These are phyloP conservation scores for Drosophila pseudoobscura DNA, from an alignment of 1,140 invertebrate genomes.

Conservation along the genomic window DNA sequence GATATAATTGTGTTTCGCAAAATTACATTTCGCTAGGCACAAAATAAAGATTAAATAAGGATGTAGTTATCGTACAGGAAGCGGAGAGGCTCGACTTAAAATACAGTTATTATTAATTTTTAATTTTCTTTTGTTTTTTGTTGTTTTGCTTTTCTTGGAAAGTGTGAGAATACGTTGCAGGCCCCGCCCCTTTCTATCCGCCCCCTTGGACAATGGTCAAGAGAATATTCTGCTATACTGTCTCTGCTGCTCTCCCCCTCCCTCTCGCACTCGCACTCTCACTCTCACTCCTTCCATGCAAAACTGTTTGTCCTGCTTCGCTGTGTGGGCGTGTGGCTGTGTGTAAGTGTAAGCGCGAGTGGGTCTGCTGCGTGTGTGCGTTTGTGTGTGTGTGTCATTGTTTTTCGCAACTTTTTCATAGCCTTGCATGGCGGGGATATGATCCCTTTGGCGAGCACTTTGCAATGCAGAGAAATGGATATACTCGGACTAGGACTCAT, in stretches of 20 bases:
- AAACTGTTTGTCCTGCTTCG: constrained; percentile 39
- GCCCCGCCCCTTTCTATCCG: not conserved
- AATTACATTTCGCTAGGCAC: no score
- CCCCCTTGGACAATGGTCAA: constrained; percentile 14
- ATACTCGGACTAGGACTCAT: no score
- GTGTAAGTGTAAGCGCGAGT: constrained; percentile 19
- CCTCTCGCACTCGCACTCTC: no score
- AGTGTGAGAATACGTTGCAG: constrained; percentile 12
- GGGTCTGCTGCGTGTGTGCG: constrained; percentile 16
- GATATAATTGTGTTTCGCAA: not conserved
- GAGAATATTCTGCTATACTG: constrained; percentile 38
- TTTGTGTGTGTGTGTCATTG: constrained; percentile 29
- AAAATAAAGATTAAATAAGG: no score
- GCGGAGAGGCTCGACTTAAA: no score
- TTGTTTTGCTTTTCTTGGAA: constrained; percentile 3
- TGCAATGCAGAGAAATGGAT: no score
- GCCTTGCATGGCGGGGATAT: no score
- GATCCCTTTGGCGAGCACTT: no score
- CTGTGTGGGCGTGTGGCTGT: constrained; percentile 19
- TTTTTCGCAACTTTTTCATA: constrained; percentile 32
- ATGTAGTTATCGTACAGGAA: no score
- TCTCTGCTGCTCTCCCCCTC: not conserved
- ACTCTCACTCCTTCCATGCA: constrained; percentile 9
- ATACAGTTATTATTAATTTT: no score
- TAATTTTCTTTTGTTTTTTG: not conserved